phyloP scores from a whole-genome alignment of 2,797 vertebrate species.

The Hippocampus kuda region DNA sequence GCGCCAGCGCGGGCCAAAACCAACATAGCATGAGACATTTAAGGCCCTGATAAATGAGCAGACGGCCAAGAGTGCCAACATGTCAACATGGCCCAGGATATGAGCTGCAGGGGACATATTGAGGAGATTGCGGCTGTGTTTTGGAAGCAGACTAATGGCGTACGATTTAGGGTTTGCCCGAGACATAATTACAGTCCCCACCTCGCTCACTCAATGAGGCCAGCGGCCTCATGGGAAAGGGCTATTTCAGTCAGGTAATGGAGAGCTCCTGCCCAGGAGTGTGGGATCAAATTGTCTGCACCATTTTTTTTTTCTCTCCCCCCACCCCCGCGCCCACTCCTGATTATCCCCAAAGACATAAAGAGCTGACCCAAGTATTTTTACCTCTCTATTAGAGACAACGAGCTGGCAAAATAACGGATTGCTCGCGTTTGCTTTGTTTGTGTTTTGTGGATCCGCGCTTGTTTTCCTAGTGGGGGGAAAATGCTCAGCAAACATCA shows the following conservation, averaged over 20 bases:
- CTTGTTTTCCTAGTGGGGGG: neutral
- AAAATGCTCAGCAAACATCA: constrained; percentile 14
- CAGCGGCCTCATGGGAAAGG: constrained; percentile 58
- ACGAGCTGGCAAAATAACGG: constrained; percentile 29
- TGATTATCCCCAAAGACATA: constrained; percentile 63
- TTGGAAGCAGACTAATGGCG: constrained; percentile 65
- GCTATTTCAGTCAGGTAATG: constrained; percentile 68
- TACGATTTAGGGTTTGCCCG: constrained; percentile 66
- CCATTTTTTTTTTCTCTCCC: constrained; percentile 42
- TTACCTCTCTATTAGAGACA: constrained; percentile 30
- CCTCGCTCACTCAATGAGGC: constrained; percentile 71
- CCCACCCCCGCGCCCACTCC: constrained; percentile 16
- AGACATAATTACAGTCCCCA: constrained; percentile 72
- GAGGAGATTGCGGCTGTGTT: constrained; percentile 40
- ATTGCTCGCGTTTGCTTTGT: constrained; percentile 10
- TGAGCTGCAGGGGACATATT: constrained; percentile 47
- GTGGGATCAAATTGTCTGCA: constrained; percentile 64
- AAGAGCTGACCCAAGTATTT: constrained; percentile 54
- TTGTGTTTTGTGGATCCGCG: constrained; percentile 24
- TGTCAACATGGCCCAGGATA: constrained; percentile 34
- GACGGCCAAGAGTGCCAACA: constrained; percentile 39
- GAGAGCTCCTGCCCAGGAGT: constrained; percentile 51
- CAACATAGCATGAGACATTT: constrained; percentile 54
- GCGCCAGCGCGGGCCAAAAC: constrained; percentile 48
- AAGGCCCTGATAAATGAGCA: constrained; percentile 51